A percentile compares a stretch with the other conserved stretches of the same genome.
These are phyloP conservation scores for Agriopis marginaria DNA, from an alignment of 2,888 invertebrate genomes.

Conservation along the genomic window DNA sequence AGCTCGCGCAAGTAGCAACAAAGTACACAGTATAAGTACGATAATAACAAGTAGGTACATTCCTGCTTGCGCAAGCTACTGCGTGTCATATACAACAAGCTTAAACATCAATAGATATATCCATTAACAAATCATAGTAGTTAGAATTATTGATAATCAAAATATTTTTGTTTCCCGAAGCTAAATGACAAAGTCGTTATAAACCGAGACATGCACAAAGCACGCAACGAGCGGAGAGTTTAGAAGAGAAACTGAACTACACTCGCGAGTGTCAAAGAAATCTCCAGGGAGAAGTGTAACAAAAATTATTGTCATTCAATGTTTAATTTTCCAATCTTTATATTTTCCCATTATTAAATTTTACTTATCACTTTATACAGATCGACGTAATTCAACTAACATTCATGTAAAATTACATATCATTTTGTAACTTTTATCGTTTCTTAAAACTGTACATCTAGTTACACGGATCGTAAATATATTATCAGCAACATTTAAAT, in stretches of 20 bases:
- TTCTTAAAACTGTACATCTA: constrained; percentile 65
- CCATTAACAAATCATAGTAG: no score
- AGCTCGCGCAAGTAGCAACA: background rate
- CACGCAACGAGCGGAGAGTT: constrained; percentile 18
- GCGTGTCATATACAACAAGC: no score
- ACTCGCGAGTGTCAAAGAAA: constrained; percentile 57
- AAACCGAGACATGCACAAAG: background rate
- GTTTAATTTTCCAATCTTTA: constrained; percentile 79
- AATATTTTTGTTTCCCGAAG: background rate
- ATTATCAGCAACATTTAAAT: constrained; percentile 58
- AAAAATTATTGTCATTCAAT: constrained; percentile 85
- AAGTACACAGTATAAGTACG: background rate
- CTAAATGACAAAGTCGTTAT: background rate
- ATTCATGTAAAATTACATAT: constrained; percentile 56
- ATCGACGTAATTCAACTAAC: constrained; percentile 65
- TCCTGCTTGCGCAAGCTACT: background rate
- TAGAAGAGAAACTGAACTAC: constrained; percentile 52
- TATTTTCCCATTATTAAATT: constrained; percentile 68
- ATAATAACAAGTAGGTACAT: background rate
- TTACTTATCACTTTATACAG: constrained; percentile 78
- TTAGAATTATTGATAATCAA: background rate
- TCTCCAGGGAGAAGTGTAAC: constrained; percentile 71
- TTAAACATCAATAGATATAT: no score
- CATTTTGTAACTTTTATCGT: constrained; percentile 56
- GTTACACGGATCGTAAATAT: constrained; percentile 49